phyloP scores from a whole-genome alignment of 2,113 vertebrate genomes.

The Lontra canadensis region DNA sequence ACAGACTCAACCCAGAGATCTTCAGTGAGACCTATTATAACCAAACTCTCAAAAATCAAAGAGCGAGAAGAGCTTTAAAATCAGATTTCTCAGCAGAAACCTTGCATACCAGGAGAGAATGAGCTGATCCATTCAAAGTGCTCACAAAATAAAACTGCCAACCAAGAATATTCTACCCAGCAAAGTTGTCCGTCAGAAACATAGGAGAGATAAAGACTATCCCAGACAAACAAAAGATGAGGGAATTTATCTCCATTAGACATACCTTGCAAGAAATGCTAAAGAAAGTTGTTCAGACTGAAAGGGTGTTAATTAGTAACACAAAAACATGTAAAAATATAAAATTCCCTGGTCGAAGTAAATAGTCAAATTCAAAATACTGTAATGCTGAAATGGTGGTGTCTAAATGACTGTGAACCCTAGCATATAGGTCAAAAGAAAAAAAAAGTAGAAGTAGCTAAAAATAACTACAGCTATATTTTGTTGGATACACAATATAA shows the following conservation, averaged over 20 bases:
- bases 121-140: neutral
- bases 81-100: neutral
- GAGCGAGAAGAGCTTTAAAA: neutral
- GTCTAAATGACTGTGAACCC: neutral
- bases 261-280: neutral
- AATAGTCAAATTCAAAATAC: neutral
- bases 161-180: neutral
- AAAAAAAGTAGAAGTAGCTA: neutral
- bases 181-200: neutral
- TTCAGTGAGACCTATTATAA: neutral
- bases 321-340: neutral
- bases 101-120: neutral
- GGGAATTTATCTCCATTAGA: neutral
- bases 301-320: neutral
- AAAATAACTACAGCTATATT: neutral
- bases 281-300: neutral
- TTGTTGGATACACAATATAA: neutral
- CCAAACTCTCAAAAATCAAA: neutral
- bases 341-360: neutral
- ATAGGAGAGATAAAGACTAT: neutral
- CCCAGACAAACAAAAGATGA: neutral
- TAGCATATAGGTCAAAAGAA: neutral
- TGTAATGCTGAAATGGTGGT: neutral
- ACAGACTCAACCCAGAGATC: neutral
- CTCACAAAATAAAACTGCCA: neutral